Base-by-base conservation (phyloP, 2,888 invertebrate genomes). In the Megalurothrips usitatus region DNA sequence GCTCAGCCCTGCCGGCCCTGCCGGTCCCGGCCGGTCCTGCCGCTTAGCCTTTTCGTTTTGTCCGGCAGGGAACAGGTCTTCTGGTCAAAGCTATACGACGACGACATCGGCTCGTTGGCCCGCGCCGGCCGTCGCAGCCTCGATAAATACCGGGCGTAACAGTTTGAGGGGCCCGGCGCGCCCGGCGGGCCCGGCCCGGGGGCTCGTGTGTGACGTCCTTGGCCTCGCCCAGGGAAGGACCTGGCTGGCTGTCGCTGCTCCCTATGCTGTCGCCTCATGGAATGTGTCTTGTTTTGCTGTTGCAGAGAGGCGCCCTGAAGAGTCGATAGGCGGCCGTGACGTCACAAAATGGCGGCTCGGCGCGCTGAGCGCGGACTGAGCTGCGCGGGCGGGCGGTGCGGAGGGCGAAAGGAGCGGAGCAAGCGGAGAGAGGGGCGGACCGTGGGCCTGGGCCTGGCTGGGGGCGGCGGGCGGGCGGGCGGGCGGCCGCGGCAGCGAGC, bases 321-420 rank as follows among this genome's bases (percentile, higher is more conserved):
- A 83, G 82, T 82, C 82, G 82, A 83, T 23, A 81, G 81, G 81
- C 80, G 82, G 82, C 68, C 79, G 82, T 81, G 79, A 80, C 81
- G 68, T 26, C 68, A 26, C 68, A 75, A 75, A 75, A 75, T 75
- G 68, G 68, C 68, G 68, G 82, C 79, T 79, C 79, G 80, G 78
- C 83, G 80, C 82, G 82, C 80, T 81, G 82, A 82, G 80, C 81
- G 81, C 82, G 81, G 83, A 83, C 83, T 83, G 81, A 81, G 82
- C 82, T 80, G 80, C 81, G 82, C 80, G 82, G 79, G 81, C 79
- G 52, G 48, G 81, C 79, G 79, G 58, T 12, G 81, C 80, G 80
- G 80, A 75, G 58, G 80, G 79, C 82, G 82, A 82, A 81, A 43
- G 34, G 34, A 43, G 34, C 2, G n/a, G 81, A 83, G 34, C 47